Conservation (phyloP, 2,797 vertebrate species). For the Synanceia verrucosa region DNA sequence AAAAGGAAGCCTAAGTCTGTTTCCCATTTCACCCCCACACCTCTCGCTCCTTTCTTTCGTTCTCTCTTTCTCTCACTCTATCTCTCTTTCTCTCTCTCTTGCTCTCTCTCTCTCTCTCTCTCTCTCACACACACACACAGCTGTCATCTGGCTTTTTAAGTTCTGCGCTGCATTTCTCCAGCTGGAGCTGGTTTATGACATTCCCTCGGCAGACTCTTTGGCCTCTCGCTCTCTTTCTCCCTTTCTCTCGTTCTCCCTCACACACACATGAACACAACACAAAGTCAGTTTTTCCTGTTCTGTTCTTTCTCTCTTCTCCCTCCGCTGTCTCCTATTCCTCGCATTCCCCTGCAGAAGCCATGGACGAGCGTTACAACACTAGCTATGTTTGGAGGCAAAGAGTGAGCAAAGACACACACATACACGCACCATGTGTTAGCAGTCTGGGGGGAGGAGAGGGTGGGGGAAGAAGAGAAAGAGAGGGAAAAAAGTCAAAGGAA, state of each 20-base stretch:
- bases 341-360: slow-evolving; percentile 67
- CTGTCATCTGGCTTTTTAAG: slow-evolving; percentile 93
- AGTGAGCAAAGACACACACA: slow-evolving; percentile 50
- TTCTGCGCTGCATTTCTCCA: slow-evolving; percentile 89
- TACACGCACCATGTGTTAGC: slow-evolving; percentile 85
- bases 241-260: slow-evolving; percentile 18
- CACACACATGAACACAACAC: slow-evolving; percentile 38
- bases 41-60: slow-evolving; percentile 1
- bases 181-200: slow-evolving; percentile 93
- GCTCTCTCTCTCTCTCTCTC: slow-evolving; percentile 56
- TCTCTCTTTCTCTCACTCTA: slow-evolving; percentile 53
- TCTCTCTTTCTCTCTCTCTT: slow-evolving; percentile 27
- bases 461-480: slow-evolving; percentile 24
- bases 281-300: slow-evolving; percentile 77
- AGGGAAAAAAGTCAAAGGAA: slow-evolving; percentile 83
- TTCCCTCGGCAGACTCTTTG: slow-evolving; percentile 88
- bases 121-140: slow-evolving; percentile 80
- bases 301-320: slow-evolving; percentile 73
- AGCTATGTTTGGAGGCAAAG: slow-evolving; percentile 82
- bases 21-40: slow-evolving; percentile 84
- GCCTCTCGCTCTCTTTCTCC: slow-evolving; percentile 68
- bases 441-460: slow-evolving; percentile 67
- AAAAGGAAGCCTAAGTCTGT: slow-evolving; percentile 87
- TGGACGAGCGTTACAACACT: slow-evolving; percentile 75
- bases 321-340: slow-evolving; percentile 68